Percentiles rank a stretch among this genome's conserved stretches.
phyloP scores from a whole-genome alignment of 2,888 invertebrate species.

The Trissolcus brochymenae region DNA sequence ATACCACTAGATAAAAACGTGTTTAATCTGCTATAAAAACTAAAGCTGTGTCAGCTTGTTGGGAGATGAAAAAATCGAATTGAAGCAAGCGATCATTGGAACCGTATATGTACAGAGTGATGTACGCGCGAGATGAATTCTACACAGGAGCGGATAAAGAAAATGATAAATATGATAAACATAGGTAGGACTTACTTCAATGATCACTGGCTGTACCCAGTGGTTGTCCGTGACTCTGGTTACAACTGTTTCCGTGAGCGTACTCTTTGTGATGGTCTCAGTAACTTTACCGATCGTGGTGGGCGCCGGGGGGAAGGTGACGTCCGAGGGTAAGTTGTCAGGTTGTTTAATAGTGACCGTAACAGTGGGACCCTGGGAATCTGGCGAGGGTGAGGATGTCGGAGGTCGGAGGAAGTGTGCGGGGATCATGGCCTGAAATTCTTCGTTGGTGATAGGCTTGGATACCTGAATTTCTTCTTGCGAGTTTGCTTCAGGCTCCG shows the following conservation, averaged over 20 bases:
- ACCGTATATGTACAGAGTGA: background rate
- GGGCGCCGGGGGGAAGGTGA: constrained; percentile 88
- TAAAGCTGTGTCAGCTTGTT: no score
- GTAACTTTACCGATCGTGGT: constrained; percentile 91
- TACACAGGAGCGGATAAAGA: background rate
- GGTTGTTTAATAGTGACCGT: constrained; percentile 91
- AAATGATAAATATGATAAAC: background rate
- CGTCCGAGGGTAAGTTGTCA: constrained; percentile 80
- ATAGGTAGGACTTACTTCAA: constrained; percentile 84
- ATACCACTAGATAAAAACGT: no score
- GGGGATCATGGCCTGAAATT: constrained; percentile 96
- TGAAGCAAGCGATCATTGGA: no score
- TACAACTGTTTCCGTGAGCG: constrained; percentile 95
- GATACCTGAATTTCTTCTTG: constrained; percentile 81
- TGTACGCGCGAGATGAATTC: background rate
- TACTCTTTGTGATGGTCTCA: constrained; percentile 96
- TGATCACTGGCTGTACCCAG: constrained; percentile 89
- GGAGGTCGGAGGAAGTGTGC: constrained; percentile 86
- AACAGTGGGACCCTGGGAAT: constrained; percentile 79
- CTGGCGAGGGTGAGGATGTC: constrained; percentile 72
- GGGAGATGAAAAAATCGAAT: no score
- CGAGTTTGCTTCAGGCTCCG: constrained; percentile 63
- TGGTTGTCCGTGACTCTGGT: constrained; percentile 95
- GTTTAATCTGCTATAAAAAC: no score
- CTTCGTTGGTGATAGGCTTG: constrained; percentile 93